Conservation (phyloP, 1,140 invertebrate genomes). For the Listronotus oregonensis region DNA sequence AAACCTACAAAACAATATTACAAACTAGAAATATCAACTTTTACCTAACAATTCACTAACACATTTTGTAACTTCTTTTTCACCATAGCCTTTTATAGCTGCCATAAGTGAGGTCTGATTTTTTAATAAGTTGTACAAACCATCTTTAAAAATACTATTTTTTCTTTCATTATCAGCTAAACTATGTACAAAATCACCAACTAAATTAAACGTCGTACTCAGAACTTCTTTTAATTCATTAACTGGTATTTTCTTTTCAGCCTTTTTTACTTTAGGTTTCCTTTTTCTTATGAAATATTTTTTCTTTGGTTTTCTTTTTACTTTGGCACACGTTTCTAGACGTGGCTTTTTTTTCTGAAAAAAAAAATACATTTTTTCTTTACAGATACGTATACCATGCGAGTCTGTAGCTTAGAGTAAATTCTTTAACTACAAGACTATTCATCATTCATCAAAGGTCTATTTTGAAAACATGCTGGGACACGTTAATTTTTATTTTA, state of each 20-base stretch:
- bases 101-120: constrained; percentile 23
- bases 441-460: too few species aligned
- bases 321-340: constrained; percentile 9
- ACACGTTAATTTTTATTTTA: too few species aligned
- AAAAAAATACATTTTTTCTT: background rate
- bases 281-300: constrained; percentile 19
- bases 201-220: constrained; percentile 15
- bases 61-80: constrained; percentile 6
- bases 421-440: too few species aligned
- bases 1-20: too few species aligned
- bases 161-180: constrained; percentile 6
- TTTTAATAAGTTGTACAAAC: constrained; percentile 20
- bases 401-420: too few species aligned
- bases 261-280: constrained; percentile 11
- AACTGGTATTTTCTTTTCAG: constrained; percentile 21
- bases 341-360: constrained; percentile 17
- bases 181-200: constrained; percentile 20
- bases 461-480: too few species aligned
- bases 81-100: background rate
- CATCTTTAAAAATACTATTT: background rate
- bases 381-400: too few species aligned
- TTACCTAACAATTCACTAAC: constrained; percentile 5
- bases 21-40: background rate
- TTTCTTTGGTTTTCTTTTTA: constrained; percentile 23
- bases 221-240: constrained; percentile 22